Percentiles rank a stretch among this genome's conserved stretches.
phyloP scores from a whole-genome alignment of 64 coral and sea anemone species.

The Montipora sp. region DNA sequence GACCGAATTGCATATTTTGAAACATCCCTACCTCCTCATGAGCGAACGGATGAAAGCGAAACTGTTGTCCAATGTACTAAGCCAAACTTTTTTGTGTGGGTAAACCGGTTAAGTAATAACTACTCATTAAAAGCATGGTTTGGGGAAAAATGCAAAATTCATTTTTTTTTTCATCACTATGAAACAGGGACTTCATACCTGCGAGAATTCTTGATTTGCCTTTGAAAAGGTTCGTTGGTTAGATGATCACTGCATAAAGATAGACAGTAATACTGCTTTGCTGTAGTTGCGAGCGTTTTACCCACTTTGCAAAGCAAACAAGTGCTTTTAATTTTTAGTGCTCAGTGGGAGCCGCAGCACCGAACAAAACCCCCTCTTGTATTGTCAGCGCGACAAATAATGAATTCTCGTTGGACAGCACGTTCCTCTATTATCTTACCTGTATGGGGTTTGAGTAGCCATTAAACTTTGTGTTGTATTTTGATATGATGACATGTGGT shows the following conservation, averaged over 20 bases:
- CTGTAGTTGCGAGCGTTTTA: background rate
- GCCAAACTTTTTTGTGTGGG: too few species aligned
- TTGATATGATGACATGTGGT: background rate
- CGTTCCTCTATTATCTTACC: background rate
- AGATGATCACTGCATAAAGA: background rate
- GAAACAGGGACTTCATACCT: background rate
- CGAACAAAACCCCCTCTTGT: background rate
- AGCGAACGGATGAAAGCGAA: too few species aligned
- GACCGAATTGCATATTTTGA: too few species aligned
- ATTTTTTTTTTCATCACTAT: too few species aligned
- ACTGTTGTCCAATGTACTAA: too few species aligned
- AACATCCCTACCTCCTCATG: too few species aligned
- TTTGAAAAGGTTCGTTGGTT: background rate
- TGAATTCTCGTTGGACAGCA: background rate
- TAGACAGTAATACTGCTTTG: background rate
- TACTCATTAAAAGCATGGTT: too few species aligned
- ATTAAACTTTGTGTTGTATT: background rate
- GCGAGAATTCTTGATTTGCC: background rate
- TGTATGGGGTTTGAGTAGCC: background rate
- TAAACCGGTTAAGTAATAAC: too few species aligned
- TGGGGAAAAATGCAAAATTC: too few species aligned
- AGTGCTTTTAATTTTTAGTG: background rate
- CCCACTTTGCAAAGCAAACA: constrained; percentile 15
- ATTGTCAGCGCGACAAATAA: background rate
- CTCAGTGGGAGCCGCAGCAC: background rate